phyloP scores from a whole-genome alignment of 2,888 invertebrate species.

The Candidula unifasciata region DNA sequence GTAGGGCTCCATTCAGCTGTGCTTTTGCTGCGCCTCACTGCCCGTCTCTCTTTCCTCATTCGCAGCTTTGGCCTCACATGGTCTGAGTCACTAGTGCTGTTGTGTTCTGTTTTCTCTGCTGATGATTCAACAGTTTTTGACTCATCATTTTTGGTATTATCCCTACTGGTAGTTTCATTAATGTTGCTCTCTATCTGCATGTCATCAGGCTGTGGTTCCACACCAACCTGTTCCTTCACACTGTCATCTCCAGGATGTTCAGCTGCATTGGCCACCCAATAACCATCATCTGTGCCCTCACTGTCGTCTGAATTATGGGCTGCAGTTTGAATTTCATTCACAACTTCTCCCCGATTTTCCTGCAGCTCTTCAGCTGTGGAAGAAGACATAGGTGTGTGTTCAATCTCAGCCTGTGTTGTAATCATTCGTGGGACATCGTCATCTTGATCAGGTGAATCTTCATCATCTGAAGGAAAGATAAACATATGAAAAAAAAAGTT shows the following conservation, averaged over 20 bases:
- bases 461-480: constrained; percentile 37
- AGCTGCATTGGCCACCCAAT: constrained; percentile 9
- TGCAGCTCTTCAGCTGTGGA: constrained; percentile 29
- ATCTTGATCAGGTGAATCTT: constrained; percentile 45
- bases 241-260: background rate
- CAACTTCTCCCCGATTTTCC: background rate
- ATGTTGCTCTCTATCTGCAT: constrained; percentile 23
- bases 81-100: constrained; percentile 64
- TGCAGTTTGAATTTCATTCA: background rate
- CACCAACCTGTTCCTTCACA: background rate
- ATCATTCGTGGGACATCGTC: constrained; percentile 67
- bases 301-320: background rate
- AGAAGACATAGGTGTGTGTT: constrained; percentile 51
- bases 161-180: constrained; percentile 51
- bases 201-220: background rate
- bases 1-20: constrained; percentile 55
- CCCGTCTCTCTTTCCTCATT: constrained; percentile 60
- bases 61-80: constrained; percentile 58
- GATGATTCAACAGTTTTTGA: background rate
- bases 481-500: background rate
- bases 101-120: background rate
- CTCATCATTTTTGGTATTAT: background rate
- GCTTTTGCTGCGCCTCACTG: constrained; percentile 70
- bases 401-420: constrained; percentile 66
- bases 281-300: constrained; percentile 26